These are phyloP conservation scores for Dione juno DNA, from an alignment of 2,888 invertebrate genomes.

Conservation along the genomic window DNA sequence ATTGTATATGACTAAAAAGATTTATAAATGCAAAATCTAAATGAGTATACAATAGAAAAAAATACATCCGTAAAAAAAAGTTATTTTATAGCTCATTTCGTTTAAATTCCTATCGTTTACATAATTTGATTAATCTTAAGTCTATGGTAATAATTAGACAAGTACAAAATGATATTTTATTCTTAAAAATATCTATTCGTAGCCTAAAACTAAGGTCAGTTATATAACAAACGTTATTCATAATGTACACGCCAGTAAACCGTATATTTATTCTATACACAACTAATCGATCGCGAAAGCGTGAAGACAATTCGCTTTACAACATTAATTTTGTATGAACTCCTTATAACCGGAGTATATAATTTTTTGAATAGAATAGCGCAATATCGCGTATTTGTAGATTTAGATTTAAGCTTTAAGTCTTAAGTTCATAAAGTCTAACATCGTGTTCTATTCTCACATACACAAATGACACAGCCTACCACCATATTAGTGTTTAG, in stretches of 20 bases:
- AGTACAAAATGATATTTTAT: conserved; percentile 83
- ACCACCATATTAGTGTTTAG: conserved; percentile 68
- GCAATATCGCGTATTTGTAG: conserved; percentile 30
- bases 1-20: conserved; percentile 79
- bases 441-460: conserved; percentile 55
- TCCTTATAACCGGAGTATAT: conserved; percentile 34
- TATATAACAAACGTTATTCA: conserved; percentile 74
- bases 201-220: conserved; percentile 80
- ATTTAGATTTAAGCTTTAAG: conserved; percentile 42
- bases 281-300: conserved; percentile 48
- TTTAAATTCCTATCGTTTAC: conserved; percentile 77
- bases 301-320: conserved; percentile 24
- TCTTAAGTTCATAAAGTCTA: conserved; percentile 50
- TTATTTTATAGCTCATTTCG: conserved; percentile 76
- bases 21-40: conserved; percentile 82
- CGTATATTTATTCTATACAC: conserved; percentile 51
- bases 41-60: conserved; percentile 80
- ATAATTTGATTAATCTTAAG: conserved; percentile 79
- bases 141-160: conserved; percentile 82
- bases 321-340: conserved; percentile 21
- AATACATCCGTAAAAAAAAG: conserved; percentile 77
- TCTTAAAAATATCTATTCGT: conserved; percentile 73
- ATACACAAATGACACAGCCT: conserved; percentile 60
- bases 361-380: conserved; percentile 34
- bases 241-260: conserved; percentile 67